Base-by-base conservation (phyloP, 1,140 invertebrate genomes). In the Procambarus clarkii region DNA sequence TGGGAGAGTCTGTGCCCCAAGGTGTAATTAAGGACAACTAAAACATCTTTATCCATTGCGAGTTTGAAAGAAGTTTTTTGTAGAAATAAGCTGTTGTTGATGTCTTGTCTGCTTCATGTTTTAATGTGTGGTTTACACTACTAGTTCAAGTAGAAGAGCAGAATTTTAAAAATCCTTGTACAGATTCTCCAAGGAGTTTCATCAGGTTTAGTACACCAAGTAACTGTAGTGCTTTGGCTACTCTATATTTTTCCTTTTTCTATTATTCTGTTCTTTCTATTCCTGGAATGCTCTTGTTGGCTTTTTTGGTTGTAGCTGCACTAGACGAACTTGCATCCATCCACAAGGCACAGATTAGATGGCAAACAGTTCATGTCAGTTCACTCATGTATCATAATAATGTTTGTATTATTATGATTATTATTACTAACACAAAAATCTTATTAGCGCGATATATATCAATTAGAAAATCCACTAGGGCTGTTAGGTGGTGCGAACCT, bases 231-330 rank as follows among this genome's bases (percentile, higher is more conserved):
- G 83, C 83, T 85, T 85, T 74, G 64, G 44, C 60, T 71, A 69
- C 46, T 45, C 7, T 18, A 64, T 64, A 58, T 84, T 82, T 50
- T 64, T 84, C 44, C 9, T 85, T 85, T 85, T 81, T 81, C 48
- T 81, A 48, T 18, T 54, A 48, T 54, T 58, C 45, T 34, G 24
- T 50, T 81, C 79, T 50, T 81, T 48, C 44, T 64, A 9, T 45
- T 48, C 11, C 45, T 87, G 50, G 85, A 87, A 87, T 87, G 85
- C 78, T 86, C 48, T 77, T 34, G 50, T 9, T 85, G 64, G 69
- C 85, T 87, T 87, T 87, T 87, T 87, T 87, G 74, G 74, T 87
- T 87, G 74, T 87, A 87, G 74, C 85, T 87, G 85, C 85, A 87
- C 85, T 78, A 87, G 48, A 87, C 76, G 15, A 71, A 76, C 11